Conservation (phyloP, 2,113 vertebrate genomes). For the Leuciscus idus region DNA sequence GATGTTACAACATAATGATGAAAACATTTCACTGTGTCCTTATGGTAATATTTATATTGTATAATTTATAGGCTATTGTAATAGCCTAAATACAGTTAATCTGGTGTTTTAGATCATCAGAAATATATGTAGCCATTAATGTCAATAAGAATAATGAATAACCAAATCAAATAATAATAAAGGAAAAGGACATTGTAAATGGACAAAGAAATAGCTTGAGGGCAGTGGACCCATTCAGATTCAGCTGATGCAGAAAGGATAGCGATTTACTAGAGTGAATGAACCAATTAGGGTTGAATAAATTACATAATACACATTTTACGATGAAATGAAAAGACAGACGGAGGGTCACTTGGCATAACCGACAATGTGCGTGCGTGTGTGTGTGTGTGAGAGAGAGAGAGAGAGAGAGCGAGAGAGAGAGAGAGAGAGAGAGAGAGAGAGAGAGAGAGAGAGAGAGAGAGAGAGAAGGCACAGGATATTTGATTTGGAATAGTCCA, state of each 20-base stretch:
- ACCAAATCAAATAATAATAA: neutral
- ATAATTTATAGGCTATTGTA: too few relatives aligned
- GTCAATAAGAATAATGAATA: neutral
- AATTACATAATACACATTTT: conserved; percentile 18
- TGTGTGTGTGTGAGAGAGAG: too few relatives aligned
- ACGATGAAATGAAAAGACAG: neutral
- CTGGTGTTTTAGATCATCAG: neutral
- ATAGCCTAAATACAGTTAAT: neutral
- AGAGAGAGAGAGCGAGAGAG: neutral
- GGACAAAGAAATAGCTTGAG: conserved; percentile 1
- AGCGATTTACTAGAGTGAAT: neutral
- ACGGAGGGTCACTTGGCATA: neutral
- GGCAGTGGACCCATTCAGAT: neutral
- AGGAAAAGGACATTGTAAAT: neutral
- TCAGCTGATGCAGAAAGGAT: neutral
- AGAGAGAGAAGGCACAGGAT: neutral
- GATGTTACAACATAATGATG: neutral
- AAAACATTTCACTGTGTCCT: too few relatives aligned
- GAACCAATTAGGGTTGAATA: neutral
- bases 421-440: neutral
- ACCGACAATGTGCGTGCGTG: neutral
- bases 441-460: neutral
- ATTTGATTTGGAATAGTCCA: conserved; percentile 56
- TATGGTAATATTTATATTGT: neutral
- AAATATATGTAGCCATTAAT: neutral